Base-by-base conservation (phyloP, 2,888 invertebrate genomes). In the Terebella lapidaria region DNA sequence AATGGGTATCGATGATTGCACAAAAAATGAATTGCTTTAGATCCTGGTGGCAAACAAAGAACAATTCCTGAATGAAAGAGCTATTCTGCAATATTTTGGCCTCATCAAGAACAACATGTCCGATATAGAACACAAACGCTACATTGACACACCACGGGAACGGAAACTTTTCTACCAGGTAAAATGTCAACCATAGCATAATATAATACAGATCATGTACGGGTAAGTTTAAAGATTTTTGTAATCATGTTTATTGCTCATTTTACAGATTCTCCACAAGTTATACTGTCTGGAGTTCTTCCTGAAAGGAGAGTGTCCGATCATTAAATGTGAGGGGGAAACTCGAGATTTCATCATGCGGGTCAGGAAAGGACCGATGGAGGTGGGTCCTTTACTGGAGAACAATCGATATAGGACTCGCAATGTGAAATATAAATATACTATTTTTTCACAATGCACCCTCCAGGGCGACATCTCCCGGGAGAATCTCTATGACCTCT, bases 181-280 rank as follows among this genome's bases (percentile, higher is more conserved):
- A 55, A 58, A 46, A 5, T 28, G 15, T 18, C 10, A 35, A 5
- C 5, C 5, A 25, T n/a, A n/a, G n/a, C n/a, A n/a, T n/a, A n/a
- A n/a, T n/a, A n/a, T n/a, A n/a, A n/a, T n/a, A n/a, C n/a, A n/a
- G n/a, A n/a, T n/a, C n/a, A n/a, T n/a, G n/a, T n/a, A n/a, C n/a
- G n/a, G n/a, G n/a, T n/a, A n/a, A n/a, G n/a, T n/a, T n/a, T n/a
- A n/a, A n/a, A n/a, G n/a, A n/a, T n/a, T n/a, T n/a, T n/a, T n/a
- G n/a, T n/a, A n/a, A n/a, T n/a, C n/a, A n/a, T n/a, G n/a, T n/a
- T n/a, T n/a, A n/a, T n/a, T n/a, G n/a, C n/a, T n/a, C n/a, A n/a
- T n/a, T n/a, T n/a, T n/a, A 22, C 67, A 75, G 75, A 74, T 74
- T 22, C 75, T 75, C 57, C 76, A 76, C 67, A 76, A 76, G 55